Percentiles rank a stretch among this genome's conserved stretches.
Conservation (phyloP, 2,888 invertebrate species). For the Herminia tarsipennalis region DNA sequence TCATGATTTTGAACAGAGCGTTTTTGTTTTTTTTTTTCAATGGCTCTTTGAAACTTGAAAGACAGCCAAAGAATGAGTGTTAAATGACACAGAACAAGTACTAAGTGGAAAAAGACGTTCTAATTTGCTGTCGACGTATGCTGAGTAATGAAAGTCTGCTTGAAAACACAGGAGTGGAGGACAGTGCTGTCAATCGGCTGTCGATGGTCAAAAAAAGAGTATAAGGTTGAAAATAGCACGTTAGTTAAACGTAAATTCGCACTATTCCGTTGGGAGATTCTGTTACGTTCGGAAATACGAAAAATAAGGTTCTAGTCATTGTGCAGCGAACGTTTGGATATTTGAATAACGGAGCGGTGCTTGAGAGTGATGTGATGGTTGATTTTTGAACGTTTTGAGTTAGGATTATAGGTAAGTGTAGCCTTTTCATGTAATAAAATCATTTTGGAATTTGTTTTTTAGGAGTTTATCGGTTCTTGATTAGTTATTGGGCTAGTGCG, state of each 20-base stretch:
- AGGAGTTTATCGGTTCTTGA: too few species aligned
- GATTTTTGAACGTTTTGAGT: neutral
- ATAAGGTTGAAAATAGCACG: slow-evolving; percentile 64
- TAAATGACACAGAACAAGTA: slow-evolving; percentile 27
- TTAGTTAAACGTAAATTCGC: slow-evolving; percentile 60
- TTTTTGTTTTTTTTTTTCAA: slow-evolving; percentile 12
- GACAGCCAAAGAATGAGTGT: slow-evolving; percentile 26
- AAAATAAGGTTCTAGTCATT: slow-evolving; percentile 35
- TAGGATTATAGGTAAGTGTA: too few species aligned
- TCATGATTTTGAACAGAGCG: slow-evolving; percentile 31
- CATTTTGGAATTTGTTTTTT: too few species aligned
- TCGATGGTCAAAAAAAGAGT: slow-evolving; percentile 52
- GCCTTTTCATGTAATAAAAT: too few species aligned
- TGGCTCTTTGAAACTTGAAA: slow-evolving; percentile 17
- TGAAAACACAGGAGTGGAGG: slow-evolving; percentile 56
- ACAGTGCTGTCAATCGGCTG: slow-evolving; percentile 65
- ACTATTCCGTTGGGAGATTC: slow-evolving; percentile 52
- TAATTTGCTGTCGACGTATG: slow-evolving; percentile 57
- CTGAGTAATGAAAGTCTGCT: slow-evolving; percentile 67
- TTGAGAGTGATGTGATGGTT: slow-evolving; percentile 6
- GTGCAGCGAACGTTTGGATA: slow-evolving; percentile 22
- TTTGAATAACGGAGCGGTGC: slow-evolving; percentile 30
- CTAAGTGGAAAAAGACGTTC: slow-evolving; percentile 51
- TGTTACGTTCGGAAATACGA: slow-evolving; percentile 45
- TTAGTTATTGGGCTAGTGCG: too few species aligned